Evolutionary conservation across 2,888 invertebrate genomes (phyloP).

Genomic region (Danaus chrysippus): DNA sequence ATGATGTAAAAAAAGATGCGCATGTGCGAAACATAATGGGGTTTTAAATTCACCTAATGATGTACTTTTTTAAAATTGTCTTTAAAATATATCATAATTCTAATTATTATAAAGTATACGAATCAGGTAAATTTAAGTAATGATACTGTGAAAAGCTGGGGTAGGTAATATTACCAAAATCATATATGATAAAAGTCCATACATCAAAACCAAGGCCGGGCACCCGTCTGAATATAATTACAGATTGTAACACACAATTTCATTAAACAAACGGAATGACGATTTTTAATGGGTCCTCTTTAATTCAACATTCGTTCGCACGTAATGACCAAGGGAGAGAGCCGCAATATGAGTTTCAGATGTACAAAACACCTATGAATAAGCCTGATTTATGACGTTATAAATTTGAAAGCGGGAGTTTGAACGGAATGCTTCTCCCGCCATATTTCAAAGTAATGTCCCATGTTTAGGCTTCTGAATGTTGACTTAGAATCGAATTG

Average conservation of each 20-base stretch:
- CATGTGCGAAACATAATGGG: too few relatives aligned
- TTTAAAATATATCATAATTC: too few relatives aligned
- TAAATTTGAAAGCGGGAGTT: conserved; percentile 48
- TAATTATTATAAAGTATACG: too few relatives aligned
- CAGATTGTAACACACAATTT: conserved; percentile 4
- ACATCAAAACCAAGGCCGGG: background rate
- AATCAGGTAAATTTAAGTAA: too few relatives aligned
- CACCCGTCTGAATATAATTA: background rate
- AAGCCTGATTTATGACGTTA: conserved; percentile 52
- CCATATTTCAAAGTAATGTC: conserved; percentile 56
- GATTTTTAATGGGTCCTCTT: conserved; percentile 23
- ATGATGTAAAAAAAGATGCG: conserved; percentile 12
- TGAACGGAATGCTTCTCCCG: conserved; percentile 49
- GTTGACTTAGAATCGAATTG: conserved; percentile 33
- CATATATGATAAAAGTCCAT: background rate
- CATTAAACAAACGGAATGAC: conserved; percentile 10
- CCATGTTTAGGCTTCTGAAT: conserved; percentile 44
- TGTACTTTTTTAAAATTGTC: too few relatives aligned
- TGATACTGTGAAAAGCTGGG: too few relatives aligned
- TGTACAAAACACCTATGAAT: conserved; percentile 54
- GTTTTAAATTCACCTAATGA: too few relatives aligned
- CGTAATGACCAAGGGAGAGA: conserved; percentile 33
- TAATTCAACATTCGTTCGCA: conserved; percentile 31
- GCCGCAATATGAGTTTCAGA: conserved; percentile 41
- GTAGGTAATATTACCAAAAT: background rate